phyloP scores from a whole-genome alignment of 2,113 vertebrate genomes.

The Rhabdomys dilectus region DNA sequence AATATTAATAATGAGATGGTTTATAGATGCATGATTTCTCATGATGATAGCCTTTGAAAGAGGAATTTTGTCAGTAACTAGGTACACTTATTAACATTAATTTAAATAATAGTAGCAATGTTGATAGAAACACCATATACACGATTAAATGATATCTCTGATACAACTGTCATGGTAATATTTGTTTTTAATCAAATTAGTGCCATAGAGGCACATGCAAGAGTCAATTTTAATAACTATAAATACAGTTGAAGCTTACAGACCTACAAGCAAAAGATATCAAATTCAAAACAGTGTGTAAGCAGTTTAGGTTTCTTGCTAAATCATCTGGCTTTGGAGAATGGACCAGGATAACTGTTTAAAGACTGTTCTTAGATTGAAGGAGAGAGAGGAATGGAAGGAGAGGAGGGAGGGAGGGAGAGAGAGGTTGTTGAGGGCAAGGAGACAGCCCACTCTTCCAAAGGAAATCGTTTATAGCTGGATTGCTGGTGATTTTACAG shows the following conservation, averaged over 20 bases:
- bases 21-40: neutral
- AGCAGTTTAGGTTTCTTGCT: neutral
- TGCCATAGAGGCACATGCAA: neutral
- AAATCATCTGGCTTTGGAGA: neutral
- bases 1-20: neutral
- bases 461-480: conserved; percentile 39
- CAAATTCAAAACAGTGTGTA: neutral
- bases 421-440: neutral
- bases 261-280: neutral
- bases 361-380: neutral
- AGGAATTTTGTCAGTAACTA: neutral
- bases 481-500: conserved; percentile 54
- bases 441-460: conserved; percentile 30
- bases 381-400: neutral
- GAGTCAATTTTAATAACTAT: neutral
- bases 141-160: neutral
- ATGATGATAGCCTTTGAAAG: neutral
- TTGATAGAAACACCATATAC: neutral
- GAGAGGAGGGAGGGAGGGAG: neutral
- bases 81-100: neutral
- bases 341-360: neutral
- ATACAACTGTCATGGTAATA: neutral
- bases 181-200: neutral
- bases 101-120: conserved; percentile 14
- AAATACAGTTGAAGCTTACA: neutral